Conservation (phyloP, 2,797 vertebrate genomes). For the Rhinophrynus dorsalis region DNA sequence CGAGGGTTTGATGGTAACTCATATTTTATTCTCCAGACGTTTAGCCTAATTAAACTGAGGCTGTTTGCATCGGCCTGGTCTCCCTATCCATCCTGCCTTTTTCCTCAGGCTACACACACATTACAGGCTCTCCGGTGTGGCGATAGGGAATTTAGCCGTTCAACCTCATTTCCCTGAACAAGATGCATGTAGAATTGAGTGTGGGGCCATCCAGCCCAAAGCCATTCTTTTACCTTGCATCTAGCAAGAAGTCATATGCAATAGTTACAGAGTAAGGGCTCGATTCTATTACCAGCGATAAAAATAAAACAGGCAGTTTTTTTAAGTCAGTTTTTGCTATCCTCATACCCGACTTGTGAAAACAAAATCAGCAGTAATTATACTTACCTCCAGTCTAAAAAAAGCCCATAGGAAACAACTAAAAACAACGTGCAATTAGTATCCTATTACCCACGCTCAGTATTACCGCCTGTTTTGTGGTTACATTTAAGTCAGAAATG, state of each 20-base stretch:
- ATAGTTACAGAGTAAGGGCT: constrained; percentile 48
- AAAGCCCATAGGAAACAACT: no score
- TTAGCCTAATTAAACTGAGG: constrained; percentile 49
- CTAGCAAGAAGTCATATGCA: constrained; percentile 40
- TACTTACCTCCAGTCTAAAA: no score
- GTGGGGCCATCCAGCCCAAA: constrained; percentile 38
- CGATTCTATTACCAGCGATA: no score
- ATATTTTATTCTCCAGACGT: constrained; percentile 44
- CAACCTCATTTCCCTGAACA: constrained; percentile 50
- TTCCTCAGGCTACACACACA: constrained; percentile 43
- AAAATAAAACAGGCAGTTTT: no score
- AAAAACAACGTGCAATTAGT: no score
- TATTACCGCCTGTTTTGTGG: no score
- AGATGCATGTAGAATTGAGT: constrained; percentile 43
- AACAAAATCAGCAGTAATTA: no score
- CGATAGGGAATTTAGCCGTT: constrained; percentile 46
- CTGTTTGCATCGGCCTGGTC: constrained; percentile 47
- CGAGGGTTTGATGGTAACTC: constrained; percentile 41
- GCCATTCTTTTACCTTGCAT: constrained; percentile 50
- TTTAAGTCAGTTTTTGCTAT: no score
- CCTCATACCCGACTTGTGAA: no score
- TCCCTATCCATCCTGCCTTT: constrained; percentile 46
- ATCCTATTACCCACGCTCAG: no score
- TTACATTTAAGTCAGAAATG: no score
- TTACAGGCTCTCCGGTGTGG: constrained; percentile 44